Conservation (phyloP, 2,888 invertebrate genomes). For the Ernsta delagoae region DNA sequence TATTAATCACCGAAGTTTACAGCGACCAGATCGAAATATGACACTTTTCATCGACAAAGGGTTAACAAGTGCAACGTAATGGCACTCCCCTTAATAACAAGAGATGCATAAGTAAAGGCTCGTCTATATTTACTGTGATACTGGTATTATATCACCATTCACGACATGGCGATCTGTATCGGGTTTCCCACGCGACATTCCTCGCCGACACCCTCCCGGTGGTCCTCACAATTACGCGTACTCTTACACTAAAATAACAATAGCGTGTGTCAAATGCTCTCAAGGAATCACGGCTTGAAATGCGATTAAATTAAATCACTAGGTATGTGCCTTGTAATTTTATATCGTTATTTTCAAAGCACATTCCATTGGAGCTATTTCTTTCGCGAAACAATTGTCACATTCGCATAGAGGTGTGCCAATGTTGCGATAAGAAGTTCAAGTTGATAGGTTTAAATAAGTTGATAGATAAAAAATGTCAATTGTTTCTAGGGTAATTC, state of each 20-base stretch:
- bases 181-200: slow-evolving; percentile 64
- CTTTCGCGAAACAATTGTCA: not conserved
- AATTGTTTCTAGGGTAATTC: no score
- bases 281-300: slow-evolving; percentile 20
- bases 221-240: slow-evolving; percentile 49
- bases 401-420: not conserved
- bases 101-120: slow-evolving; percentile 5
- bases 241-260: slow-evolving; percentile 36
- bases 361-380: not conserved
- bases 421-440: not conserved
- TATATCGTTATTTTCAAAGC: slow-evolving; percentile 1
- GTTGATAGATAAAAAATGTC: no score
- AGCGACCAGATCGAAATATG: not conserved
- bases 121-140: slow-evolving; percentile 20
- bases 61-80: slow-evolving; percentile 1
- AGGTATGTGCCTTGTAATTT: slow-evolving; percentile 7
- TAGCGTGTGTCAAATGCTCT: slow-evolving; percentile 18
- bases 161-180: slow-evolving; percentile 57
- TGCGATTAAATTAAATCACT: slow-evolving; percentile 14
- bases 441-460: no score
- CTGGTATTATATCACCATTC: no score
- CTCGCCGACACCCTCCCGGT: slow-evolving; percentile 56
- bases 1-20: no score
- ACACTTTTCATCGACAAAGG: not conserved
- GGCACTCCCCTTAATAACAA: no score